These are phyloP conservation scores for Crypturellus tataupa DNA, from an alignment of 2,797 vertebrate species.

Conservation along the genomic window DNA sequence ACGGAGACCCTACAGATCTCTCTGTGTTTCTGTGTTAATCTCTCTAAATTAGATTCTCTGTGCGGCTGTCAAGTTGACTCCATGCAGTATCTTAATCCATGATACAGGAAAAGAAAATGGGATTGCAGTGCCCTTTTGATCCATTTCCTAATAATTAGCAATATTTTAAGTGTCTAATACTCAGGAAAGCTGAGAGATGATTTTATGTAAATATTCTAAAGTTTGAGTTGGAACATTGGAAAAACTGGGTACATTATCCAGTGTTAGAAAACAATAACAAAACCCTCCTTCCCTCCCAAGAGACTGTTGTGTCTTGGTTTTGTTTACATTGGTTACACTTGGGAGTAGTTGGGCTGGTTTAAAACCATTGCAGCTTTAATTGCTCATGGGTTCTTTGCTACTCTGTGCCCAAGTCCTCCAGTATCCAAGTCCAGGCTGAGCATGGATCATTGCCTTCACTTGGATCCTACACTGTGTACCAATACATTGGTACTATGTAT, in stretches of 20 bases:
- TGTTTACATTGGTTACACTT: neutral
- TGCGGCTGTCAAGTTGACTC: slow-evolving; percentile 39
- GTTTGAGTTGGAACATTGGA: neutral
- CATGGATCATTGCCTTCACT: neutral
- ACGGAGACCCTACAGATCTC: slow-evolving; percentile 19
- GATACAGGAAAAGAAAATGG: slow-evolving; percentile 28
- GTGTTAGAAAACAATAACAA: neutral
- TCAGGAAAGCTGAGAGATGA: neutral
- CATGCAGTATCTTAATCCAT: slow-evolving; percentile 35
- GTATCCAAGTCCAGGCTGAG: neutral
- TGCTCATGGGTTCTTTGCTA: neutral
- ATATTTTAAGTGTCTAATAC: neutral
- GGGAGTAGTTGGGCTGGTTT: neutral
- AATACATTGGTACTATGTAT: neutral
- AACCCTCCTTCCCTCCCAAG: neutral
- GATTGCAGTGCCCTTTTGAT: neutral
- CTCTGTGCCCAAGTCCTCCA: neutral
- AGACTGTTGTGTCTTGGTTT: neutral
- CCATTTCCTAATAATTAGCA: slow-evolving; percentile 19
- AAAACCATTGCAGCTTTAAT: neutral
- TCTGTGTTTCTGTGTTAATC: slow-evolving; percentile 59
- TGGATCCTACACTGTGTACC: neutral
- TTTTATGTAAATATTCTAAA: neutral
- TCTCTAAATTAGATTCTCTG: slow-evolving; percentile 65
- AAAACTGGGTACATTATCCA: neutral